A percentile compares a stretch with the other conserved stretches of the same genome.
Evolutionary conservation across 2,888 invertebrate species (phyloP).

Genomic region (Mesorhabditis belari): DNA sequence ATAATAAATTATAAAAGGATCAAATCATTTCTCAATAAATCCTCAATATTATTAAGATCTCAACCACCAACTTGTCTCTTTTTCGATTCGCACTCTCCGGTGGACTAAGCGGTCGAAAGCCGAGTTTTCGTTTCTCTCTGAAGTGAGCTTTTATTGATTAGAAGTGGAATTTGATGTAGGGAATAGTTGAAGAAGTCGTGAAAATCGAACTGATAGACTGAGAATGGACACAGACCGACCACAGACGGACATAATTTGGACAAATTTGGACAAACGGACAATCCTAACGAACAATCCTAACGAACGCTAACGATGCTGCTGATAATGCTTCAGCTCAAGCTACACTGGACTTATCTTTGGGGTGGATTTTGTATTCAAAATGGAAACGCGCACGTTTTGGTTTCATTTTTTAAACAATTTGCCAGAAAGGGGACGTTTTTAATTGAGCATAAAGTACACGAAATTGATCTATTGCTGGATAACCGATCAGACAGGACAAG

Average conservation of each 20-base stretch:
- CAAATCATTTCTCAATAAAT: not conserved
- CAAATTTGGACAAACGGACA: not conserved
- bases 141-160: not conserved
- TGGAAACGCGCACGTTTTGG: no score
- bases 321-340: no score
- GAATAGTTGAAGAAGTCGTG: not conserved
- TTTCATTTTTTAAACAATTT: no score
- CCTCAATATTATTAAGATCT: slow-evolving; percentile 1
- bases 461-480: no score
- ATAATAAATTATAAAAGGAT: no score
- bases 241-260: not conserved
- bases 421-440: no score
- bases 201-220: not conserved
- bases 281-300: no score
- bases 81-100: not conserved
- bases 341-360: no score
- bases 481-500: no score
- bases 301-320: no score
- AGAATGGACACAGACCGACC: not conserved
- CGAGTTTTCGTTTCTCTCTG: slow-evolving; percentile 26
- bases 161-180: not conserved
- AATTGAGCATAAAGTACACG: no score
- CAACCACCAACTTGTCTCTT: slow-evolving; percentile 21
- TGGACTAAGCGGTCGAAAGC: slow-evolving; percentile 25
- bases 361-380: no score